Base-by-base conservation (phyloP, 1,140 invertebrate species). In the Saccostrea cuccullata region DNA sequence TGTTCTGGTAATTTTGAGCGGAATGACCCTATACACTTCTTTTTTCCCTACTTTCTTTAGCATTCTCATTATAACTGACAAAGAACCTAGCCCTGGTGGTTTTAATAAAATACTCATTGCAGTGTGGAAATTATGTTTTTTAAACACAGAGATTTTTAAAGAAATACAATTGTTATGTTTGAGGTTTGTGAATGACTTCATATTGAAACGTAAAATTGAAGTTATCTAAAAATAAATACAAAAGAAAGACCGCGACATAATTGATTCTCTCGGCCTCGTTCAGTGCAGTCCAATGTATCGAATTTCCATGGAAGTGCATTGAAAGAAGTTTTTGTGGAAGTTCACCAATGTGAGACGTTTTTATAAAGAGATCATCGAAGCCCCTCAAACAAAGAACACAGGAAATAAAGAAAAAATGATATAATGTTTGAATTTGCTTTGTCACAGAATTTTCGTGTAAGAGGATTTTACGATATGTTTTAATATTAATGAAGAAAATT, bases 361-460 rank as follows among this genome's bases (percentile, higher is more conserved):
- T 26, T 13, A 77, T 77, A 30, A 73, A 73, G 70, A 77, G 70
- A 77, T 77, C 30, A 47, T 8, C n/a, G n/a, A 70, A 9, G 15
- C 85, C 20, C 36, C 12, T 86, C 36, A 64, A 0, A 58, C 36
- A 64, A 20, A 58, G 36, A 40, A 2, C 15, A 40, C 55, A 23
- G 30, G n/a, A 40, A 67, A 47, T 36, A 36, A 36, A 85, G 36
- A n/a, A 73, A 40, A 70, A 64, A 36, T 70, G 85, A 67, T 55
- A 64, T 55, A 26, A 15, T 40, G 40, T 36, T 77, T 77, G 70
- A 77, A 77, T 77, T 36, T 2, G 11, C 70, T 30, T 77, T 77
- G 70, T 77, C 11, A 12, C 70, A 36, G 30, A 30, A 77, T 36
- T 36, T 15, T 77, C 13, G 11, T 36, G 15, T 15, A n/a, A 60